These are phyloP conservation scores for Himantopus leucocephalus DNA, from an alignment of 2,113 vertebrate genomes.

Conservation along the genomic window DNA sequence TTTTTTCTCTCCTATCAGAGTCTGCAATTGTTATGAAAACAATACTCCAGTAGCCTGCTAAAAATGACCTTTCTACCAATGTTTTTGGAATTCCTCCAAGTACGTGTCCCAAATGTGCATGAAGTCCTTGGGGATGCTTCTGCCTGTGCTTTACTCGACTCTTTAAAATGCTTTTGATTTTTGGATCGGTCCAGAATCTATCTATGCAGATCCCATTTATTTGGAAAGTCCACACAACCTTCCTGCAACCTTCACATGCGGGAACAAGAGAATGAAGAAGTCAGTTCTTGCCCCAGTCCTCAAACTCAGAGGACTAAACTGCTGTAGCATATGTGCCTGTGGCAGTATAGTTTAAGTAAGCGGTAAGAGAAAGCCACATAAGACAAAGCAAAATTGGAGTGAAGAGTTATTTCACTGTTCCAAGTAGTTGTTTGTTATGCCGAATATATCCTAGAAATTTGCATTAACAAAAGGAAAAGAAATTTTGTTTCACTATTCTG, in stretches of 20 bases:
- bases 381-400: background rate
- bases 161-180: background rate
- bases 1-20: background rate
- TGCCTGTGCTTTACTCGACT: background rate
- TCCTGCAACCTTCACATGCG: background rate
- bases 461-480: slow-evolving; percentile 17
- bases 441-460: background rate
- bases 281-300: background rate
- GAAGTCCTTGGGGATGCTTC: background rate
- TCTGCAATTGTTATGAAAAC: background rate
- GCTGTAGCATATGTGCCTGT: background rate
- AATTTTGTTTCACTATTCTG: slow-evolving; percentile 6
- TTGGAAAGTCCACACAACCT: background rate
- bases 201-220: background rate
- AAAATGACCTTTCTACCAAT: background rate
- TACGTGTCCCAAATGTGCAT: background rate
- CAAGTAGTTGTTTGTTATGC: background rate
- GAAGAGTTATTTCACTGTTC: background rate
- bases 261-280: background rate
- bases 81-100: background rate
- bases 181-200: background rate
- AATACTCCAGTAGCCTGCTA: background rate
- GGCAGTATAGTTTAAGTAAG: background rate
- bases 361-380: background rate
- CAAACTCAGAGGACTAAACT: background rate